Conservation (phyloP, 2,113 vertebrate species). For the Oreocharis arfaki region DNA sequence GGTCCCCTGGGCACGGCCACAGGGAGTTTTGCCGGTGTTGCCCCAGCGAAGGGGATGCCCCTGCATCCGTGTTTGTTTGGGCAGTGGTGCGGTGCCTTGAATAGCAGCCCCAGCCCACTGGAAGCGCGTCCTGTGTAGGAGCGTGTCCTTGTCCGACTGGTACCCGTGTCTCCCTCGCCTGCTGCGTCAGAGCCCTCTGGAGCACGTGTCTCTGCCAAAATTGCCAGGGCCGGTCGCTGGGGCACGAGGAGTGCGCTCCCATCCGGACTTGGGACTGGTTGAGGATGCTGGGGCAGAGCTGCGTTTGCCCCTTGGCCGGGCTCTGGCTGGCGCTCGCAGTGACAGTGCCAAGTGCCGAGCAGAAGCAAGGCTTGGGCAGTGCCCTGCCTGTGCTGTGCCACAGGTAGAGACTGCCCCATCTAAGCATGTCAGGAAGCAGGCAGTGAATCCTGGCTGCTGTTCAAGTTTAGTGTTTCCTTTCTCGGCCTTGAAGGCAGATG, state of each 20-base stretch:
- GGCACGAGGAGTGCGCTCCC: rapidly evolving
- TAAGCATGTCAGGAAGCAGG: neutral
- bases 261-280: rapidly evolving
- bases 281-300: neutral
- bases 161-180: neutral
- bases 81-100: neutral
- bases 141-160: neutral
- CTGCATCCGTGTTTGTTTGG: neutral
- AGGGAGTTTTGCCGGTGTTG: neutral
- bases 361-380: neutral
- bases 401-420: neutral
- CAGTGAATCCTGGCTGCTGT: neutral
- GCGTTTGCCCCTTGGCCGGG: neutral
- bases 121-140: neutral
- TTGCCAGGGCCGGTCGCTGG: neutral
- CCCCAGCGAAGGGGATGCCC: neutral
- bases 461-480: slow-evolving; percentile 50
- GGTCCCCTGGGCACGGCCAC: neutral
- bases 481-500: slow-evolving; percentile 49
- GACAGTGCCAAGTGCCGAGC: neutral
- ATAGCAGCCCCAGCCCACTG: neutral
- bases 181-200: neutral
- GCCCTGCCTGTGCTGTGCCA: neutral
- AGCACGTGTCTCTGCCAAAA: neutral
- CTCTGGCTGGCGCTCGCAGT: rapidly evolving